Evolutionary conservation across 2,113 vertebrate species (phyloP).

Genomic region (Ciconia boyciana): DNA sequence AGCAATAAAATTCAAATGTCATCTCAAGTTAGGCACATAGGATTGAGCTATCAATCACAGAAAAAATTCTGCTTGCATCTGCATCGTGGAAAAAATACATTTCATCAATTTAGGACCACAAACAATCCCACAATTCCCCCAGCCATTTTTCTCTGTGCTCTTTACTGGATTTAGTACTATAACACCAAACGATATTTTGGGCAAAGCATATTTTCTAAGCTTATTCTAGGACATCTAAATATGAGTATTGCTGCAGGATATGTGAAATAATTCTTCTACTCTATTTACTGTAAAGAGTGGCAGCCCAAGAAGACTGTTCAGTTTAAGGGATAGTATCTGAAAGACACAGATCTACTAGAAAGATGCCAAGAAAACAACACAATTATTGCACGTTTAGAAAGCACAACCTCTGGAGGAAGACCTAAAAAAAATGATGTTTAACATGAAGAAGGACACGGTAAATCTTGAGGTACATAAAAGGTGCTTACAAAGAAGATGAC

Average conservation of each 20-base stretch:
- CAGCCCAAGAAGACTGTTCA: not conserved
- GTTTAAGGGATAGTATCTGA: not conserved
- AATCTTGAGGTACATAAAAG: not conserved
- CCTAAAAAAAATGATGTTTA: not conserved
- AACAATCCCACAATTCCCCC: not conserved
- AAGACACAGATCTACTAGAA: not conserved
- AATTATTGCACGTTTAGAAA: not conserved
- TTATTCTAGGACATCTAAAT: not conserved
- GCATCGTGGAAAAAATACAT: not conserved
- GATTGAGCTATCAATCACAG: not conserved
- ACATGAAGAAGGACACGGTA: not conserved
- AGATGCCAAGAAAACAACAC: not conserved
- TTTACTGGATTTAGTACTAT: not conserved
- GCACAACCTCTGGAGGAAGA: not conserved
- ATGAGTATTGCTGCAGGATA: not conserved
- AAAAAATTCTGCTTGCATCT: not conserved
- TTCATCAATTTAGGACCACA: not conserved
- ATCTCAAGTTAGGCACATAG: not conserved
- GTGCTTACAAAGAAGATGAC: not conserved
- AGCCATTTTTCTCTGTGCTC: not conserved
- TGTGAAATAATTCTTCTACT: slow-evolving; percentile 14
- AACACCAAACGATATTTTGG: not conserved
- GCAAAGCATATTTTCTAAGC: not conserved
- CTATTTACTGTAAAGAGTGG: not conserved
- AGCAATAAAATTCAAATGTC: not conserved